A percentile compares a stretch with the other conserved stretches of the same genome.
Evolutionary conservation across 1,140 invertebrate genomes (phyloP).

Genomic region (Macrotrachela quadricornifera): DNA sequence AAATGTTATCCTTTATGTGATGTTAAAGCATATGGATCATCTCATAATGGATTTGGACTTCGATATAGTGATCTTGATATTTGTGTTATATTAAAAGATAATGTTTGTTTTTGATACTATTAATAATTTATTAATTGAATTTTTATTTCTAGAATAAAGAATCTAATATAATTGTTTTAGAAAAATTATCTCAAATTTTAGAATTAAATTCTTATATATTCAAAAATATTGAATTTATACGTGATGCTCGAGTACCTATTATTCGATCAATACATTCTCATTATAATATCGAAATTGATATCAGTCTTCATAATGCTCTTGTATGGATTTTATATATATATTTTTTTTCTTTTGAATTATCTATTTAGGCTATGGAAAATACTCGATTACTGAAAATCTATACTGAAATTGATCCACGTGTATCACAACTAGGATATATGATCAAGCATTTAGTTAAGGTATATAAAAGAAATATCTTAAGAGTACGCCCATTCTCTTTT

Average conservation of each 20-base stretch:
- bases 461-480: not conserved
- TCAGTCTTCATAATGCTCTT: constrained; percentile 40
- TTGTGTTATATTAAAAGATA: constrained; percentile 24
- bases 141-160: constrained; percentile 10
- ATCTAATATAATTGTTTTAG: too few relatives aligned
- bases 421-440: constrained; percentile 36
- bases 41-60: constrained; percentile 42
- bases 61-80: constrained; percentile 40
- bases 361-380: constrained; percentile 34
- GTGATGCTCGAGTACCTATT: constrained; percentile 41
- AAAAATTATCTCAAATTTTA: constrained; percentile 16
- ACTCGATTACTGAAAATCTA: constrained; percentile 36
- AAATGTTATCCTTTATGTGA: too few relatives aligned
- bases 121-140: constrained; percentile 29
- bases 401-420: constrained; percentile 35
- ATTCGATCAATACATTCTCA: constrained; percentile 36
- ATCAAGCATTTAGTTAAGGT: constrained; percentile 40
- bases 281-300: constrained; percentile 37
- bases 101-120: constrained; percentile 5
- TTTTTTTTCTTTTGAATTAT: not conserved
- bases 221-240: too few relatives aligned
- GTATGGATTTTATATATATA: constrained; percentile 14
- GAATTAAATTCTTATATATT: too few relatives aligned
- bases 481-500: too few relatives aligned
- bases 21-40: constrained; percentile 37